Conservation (phyloP, 2,113 vertebrate genomes). For the Penelope pileata region DNA sequence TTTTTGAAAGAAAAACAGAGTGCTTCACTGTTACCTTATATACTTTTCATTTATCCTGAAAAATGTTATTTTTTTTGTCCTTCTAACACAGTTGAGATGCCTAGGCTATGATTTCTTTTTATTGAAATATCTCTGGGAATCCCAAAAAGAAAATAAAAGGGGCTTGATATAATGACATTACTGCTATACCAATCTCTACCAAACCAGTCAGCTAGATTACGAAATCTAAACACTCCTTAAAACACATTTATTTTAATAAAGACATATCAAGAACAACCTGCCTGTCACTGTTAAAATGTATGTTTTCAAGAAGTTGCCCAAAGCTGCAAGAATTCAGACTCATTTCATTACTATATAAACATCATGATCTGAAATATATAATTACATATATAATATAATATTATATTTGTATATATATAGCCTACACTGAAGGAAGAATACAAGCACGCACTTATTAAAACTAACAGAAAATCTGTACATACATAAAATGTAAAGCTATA, state of each 20-base stretch:
- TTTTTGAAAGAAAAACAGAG: not conserved
- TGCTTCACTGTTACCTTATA: not conserved
- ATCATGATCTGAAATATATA: not conserved
- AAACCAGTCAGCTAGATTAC: not conserved
- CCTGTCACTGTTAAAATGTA: not conserved
- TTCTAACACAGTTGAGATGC: not conserved
- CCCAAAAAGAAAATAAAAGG: not conserved
- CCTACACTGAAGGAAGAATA: not conserved
- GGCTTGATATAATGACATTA: not conserved
- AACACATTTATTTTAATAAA: not conserved
- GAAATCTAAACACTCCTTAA: not conserved
- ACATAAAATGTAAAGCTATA: not conserved
- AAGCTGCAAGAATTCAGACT: not conserved
- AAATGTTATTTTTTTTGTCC: not conserved
- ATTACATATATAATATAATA: too few species aligned
- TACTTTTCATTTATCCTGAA: not conserved
- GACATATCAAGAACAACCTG: not conserved
- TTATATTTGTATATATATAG: too few species aligned
- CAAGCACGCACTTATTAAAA: not conserved
- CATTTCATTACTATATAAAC: not conserved
- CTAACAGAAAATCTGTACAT: not conserved
- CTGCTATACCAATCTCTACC: not conserved
- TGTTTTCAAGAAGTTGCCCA: not conserved
- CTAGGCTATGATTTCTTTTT: not conserved
- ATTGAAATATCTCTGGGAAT: not conserved